Base-by-base conservation (phyloP, 2,888 invertebrate species). In the Noctua fimbriata region DNA sequence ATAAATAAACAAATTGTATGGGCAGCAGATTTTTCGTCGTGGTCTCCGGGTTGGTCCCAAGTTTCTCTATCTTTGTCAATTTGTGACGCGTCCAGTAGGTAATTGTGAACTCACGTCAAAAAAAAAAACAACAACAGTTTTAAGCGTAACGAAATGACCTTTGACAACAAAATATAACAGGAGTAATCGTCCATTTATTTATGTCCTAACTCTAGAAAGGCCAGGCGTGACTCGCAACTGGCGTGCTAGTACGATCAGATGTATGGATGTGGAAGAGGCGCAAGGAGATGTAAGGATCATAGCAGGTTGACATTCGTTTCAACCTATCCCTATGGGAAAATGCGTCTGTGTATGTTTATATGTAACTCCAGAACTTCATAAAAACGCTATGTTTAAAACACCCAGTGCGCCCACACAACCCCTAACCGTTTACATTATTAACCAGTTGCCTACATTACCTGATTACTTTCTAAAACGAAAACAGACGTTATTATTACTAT, bases 401-500 rank as follows among this genome's bases (percentile, higher is more conserved):
- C 41, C 72, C 44, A 77, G 79, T 86, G 82, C 36, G 76, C 21
- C 12, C 18, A 14, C 55, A 10, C 47, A 41, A 32, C 71, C 52
- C 47, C 67, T 72, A 78, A 69, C 52, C 58, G 73, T 71, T 71
- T 79, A 55, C 79, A 78, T 86, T 78, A 87, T 79, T 80, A 82
- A 83, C 69, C 67, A 70, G 72, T 73, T 73, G 18, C 73, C 78
- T 79, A 77, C 83, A 88, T 86, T 86, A 78, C 65, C 69, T 83
- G 81, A 83, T 86, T 83, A 88, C 86, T 86, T 87, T 80, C 74
- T 65, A 70, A 83, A 86, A 52, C 49, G 24, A 74, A 73, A 73
- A 36, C 44, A 55, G 69, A 69, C 52, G 32, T 73, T 52, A 71
- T 76, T 36, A 82, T 18, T n/a, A 36, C 52, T 58, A 72, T 81